Conservation (phyloP, 2,888 invertebrate species). For the Nebria salina region DNA sequence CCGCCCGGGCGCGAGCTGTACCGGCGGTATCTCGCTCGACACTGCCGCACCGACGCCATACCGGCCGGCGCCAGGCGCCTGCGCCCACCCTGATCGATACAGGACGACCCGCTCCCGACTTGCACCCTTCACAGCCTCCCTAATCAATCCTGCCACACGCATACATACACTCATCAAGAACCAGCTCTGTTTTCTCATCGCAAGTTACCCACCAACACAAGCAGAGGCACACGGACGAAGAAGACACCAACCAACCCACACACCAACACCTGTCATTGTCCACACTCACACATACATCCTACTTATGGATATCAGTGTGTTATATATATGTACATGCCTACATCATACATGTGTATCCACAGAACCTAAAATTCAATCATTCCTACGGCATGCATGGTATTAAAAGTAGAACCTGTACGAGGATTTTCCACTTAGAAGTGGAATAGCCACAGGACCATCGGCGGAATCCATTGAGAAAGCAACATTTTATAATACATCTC, state of each 20-base stretch:
- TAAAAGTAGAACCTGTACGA: background rate
- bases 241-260: slow-evolving; percentile 7
- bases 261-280: slow-evolving; percentile 50
- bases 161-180: slow-evolving; percentile 59
- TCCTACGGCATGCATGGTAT: background rate
- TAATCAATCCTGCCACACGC: slow-evolving; percentile 61
- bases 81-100: slow-evolving; percentile 46
- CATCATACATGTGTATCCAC: slow-evolving; percentile 22
- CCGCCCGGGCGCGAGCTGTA: slow-evolving; percentile 64
- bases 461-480: background rate
- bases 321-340: background rate
- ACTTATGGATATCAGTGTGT: background rate
- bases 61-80: slow-evolving; percentile 48
- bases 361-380: background rate
- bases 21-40: slow-evolving; percentile 63
- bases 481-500: background rate
- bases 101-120: slow-evolving; percentile 59
- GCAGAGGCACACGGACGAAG: slow-evolving; percentile 1
- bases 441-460: background rate
- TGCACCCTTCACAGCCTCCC: slow-evolving; percentile 61
- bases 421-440: background rate
- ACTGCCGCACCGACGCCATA: slow-evolving; percentile 52
- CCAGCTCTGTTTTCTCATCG: slow-evolving; percentile 27
- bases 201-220: slow-evolving; percentile 24
- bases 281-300: background rate